Evolutionary conservation across 2,888 invertebrate species (phyloP), one percentile per base, ranked within the genome.

Genomic region (Macropis europaea): DNA sequence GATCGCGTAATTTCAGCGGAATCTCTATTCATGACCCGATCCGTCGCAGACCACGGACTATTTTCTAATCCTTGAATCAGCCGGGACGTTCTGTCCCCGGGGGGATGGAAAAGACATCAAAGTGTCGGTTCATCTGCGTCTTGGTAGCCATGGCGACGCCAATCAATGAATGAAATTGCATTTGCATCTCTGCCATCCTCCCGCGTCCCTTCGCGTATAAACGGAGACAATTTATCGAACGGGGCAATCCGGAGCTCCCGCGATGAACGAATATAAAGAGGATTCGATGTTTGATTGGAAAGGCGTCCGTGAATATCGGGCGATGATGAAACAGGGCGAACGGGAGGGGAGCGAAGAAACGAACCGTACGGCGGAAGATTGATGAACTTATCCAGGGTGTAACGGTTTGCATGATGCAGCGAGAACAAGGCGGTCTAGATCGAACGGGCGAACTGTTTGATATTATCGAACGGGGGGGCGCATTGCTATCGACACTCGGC

Each of bases 131-230:
- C 72, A 56, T 76, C 73, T 60, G 63, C 67, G 68, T 79, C 74
- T 75, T 45, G 62, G 82, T 83, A 70, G 79, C 71, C 76, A 77
- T 81, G 79, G 74, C 80, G 67, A 84, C 82, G 79, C 73, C 83
- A 82, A 86, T 86, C 86, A 84, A 81, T 81, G 82, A 83, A 81
- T 79, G 81, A 80, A 84, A 85, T 84, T 81, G 81, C 78, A 84
- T 86, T 83, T 86, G 82, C 83, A 82, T 84, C 73, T 56, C 22
- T 38, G 36, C 60, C 64, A 57, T 67, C 50, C 59, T 40, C 34
- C 45, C 22, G 32, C 52, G 40, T 22, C 47, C 36, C 26, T n/a
- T n/a, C 7, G 9, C 47, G 45, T 62, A 52, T 47, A 52, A 60
- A 50, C 30, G 66, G 52, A 78, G 69, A 74, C 71, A 77, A 69